These are phyloP conservation scores for Callionymus lyra DNA, from an alignment of 2,113 vertebrate genomes.

Conservation along the genomic window DNA sequence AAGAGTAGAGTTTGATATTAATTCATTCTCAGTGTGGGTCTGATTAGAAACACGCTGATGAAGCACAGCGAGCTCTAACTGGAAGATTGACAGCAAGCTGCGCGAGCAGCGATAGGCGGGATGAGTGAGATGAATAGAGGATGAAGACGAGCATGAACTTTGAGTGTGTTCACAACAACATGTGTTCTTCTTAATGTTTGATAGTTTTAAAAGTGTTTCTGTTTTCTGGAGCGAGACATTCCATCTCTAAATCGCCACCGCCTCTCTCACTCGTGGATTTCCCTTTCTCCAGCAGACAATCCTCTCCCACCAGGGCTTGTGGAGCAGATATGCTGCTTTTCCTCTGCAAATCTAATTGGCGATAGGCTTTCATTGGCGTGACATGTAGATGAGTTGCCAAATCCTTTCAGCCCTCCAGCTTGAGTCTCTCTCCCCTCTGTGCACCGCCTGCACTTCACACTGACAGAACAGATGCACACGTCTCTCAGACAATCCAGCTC, in stretches of 20 bases:
- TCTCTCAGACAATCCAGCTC: conserved; percentile 15
- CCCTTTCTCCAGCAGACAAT: conserved; percentile 17
- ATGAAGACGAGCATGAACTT: conserved; percentile 47
- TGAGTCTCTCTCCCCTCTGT: conserved; percentile 26
- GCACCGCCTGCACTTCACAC: conserved; percentile 7
- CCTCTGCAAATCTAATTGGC: conserved; percentile 59
- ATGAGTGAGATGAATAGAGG: conserved; percentile 41
- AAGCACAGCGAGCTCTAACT: conserved; percentile 32
- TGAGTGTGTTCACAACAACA: too few species aligned
- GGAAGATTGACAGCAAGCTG: conserved; percentile 36
- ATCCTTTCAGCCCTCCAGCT: conserved; percentile 48
- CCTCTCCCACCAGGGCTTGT: conserved; percentile 51
- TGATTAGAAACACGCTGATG: conserved; percentile 56
- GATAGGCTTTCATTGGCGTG: conserved; percentile 57
- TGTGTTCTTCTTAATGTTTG: conserved; percentile 5
- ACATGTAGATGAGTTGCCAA: conserved; percentile 62
- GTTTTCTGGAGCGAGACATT: conserved; percentile 40
- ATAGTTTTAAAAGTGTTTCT: conserved; percentile 39
- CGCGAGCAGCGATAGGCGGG: conserved; percentile 19
- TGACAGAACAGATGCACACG: conserved; percentile 26
- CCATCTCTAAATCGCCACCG: conserved; percentile 19
- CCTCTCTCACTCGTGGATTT: conserved; percentile 7
- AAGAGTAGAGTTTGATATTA: conserved; percentile 44
- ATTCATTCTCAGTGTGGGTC: conserved; percentile 50
- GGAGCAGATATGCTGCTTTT: conserved; percentile 45